These are phyloP conservation scores for Crenuchus spilurus DNA, from an alignment of 2,797 vertebrate species.

Conservation along the genomic window DNA sequence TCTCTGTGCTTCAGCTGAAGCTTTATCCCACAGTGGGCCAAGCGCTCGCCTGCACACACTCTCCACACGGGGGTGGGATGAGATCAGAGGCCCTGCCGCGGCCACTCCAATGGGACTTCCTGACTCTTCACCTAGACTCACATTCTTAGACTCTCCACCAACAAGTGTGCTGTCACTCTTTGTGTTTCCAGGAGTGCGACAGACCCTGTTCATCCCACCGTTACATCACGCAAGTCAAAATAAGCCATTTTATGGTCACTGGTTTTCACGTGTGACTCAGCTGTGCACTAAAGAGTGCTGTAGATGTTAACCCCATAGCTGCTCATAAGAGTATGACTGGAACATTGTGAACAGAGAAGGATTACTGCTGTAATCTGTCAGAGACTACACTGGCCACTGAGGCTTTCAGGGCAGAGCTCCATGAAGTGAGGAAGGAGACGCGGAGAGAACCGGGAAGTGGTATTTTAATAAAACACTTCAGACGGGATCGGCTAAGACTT, in stretches of 20 bases:
- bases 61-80: constrained; percentile 57
- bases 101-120: constrained; percentile 70
- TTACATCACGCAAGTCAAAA: background rate
- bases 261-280: background rate
- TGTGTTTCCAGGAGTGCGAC: background rate
- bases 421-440: constrained; percentile 35
- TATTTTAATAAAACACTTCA: constrained; percentile 18
- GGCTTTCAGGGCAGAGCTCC: constrained; percentile 43
- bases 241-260: background rate
- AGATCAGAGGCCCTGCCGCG: constrained; percentile 58
- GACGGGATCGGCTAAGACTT: constrained; percentile 18
- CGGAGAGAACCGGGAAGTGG: constrained; percentile 10
- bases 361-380: constrained; percentile 65
- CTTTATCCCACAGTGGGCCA: constrained; percentile 59
- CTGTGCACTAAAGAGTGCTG: background rate
- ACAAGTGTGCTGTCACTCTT: constrained; percentile 67
- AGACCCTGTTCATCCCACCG: background rate
- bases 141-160: constrained; percentile 61
- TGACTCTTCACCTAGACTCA: constrained; percentile 70
- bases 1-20: constrained; percentile 70
- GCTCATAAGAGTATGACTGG: constrained; percentile 21
- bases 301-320: constrained; percentile 2
- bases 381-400: constrained; percentile 48
- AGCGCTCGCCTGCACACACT: constrained; percentile 54
- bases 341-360: constrained; percentile 49